Percentiles rank a stretch among this genome's conserved stretches.
These are phyloP conservation scores for Chaetorhynchus papuensis DNA, from an alignment of 2,113 vertebrate species.

Conservation along the genomic window DNA sequence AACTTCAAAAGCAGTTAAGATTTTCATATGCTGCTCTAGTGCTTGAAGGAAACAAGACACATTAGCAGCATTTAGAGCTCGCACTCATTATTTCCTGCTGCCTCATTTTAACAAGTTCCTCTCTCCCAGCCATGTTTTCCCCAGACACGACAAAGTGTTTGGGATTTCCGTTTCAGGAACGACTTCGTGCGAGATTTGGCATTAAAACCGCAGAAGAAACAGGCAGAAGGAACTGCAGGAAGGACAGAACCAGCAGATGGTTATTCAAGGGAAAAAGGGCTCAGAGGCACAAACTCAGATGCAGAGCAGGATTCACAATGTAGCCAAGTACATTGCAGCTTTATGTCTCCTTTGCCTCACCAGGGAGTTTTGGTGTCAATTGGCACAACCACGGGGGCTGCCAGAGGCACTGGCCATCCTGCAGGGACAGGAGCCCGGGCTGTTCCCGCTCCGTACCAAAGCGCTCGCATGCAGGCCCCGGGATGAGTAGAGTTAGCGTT, in stretches of 20 bases:
- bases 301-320: neutral
- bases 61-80: neutral
- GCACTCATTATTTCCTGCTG: neutral
- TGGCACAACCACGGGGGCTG: neutral
- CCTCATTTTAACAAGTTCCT: neutral
- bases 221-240: constrained; percentile 23
- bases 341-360: neutral
- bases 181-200: neutral
- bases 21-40: neutral
- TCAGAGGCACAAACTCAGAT: neutral
- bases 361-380: neutral
- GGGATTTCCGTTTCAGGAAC: neutral
- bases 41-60: neutral
- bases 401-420: neutral
- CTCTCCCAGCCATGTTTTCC: neutral
- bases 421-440: neutral
- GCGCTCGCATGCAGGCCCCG: neutral
- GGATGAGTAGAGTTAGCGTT: constrained; percentile 44
- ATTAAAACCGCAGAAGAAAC: neutral
- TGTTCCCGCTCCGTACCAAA: neutral
- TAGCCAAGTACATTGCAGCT: neutral
- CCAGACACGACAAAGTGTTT: neutral
- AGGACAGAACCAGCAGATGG: neutral
- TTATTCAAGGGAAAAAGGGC: neutral
- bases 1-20: neutral